Conservation (phyloP, 2,113 vertebrate species). For the Amblyopsis rosae region DNA sequence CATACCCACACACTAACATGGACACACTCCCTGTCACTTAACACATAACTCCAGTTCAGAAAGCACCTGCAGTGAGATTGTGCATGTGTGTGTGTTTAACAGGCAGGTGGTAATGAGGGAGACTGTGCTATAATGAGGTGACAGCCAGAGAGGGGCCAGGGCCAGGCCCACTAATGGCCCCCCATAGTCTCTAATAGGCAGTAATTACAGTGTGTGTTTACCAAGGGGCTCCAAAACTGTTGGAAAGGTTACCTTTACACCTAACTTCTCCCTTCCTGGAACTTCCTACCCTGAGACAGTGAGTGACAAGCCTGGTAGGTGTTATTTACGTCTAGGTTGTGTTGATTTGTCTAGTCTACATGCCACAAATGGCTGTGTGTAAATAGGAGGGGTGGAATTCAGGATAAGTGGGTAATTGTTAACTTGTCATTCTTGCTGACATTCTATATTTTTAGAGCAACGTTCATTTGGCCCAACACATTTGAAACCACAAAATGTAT, state of each 20-base stretch:
- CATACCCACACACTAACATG: slow-evolving; percentile 21
- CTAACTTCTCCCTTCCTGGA: slow-evolving; percentile 40
- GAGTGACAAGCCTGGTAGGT: slow-evolving; percentile 32
- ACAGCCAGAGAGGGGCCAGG: slow-evolving; percentile 56
- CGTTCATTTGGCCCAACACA: too few relatives aligned
- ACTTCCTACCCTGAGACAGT: slow-evolving; percentile 47
- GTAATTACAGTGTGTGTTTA: slow-evolving; percentile 78
- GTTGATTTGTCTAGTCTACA: not conserved
- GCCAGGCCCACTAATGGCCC: slow-evolving; percentile 67
- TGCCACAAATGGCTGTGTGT: slow-evolving; percentile 2
- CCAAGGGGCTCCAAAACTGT: slow-evolving; percentile 52
- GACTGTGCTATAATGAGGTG: slow-evolving; percentile 73
- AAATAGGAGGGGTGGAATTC: too few relatives aligned
- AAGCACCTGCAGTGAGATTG: slow-evolving; percentile 59
- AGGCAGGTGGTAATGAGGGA: slow-evolving; percentile 79
- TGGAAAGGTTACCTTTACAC: slow-evolving; percentile 70
- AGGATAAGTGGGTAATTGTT: too few relatives aligned
- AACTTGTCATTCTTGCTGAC: too few relatives aligned
- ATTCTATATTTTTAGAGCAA: too few relatives aligned
- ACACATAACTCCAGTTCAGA: slow-evolving; percentile 59
- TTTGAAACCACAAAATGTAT: too few relatives aligned
- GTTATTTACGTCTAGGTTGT: not conserved
- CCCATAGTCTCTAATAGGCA: slow-evolving; percentile 73
- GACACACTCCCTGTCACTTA: slow-evolving; percentile 38
- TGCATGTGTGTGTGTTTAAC: slow-evolving; percentile 67